Evolutionary conservation across 2,888 invertebrate genomes (phyloP).

Genomic region (Smittia sp.): DNA sequence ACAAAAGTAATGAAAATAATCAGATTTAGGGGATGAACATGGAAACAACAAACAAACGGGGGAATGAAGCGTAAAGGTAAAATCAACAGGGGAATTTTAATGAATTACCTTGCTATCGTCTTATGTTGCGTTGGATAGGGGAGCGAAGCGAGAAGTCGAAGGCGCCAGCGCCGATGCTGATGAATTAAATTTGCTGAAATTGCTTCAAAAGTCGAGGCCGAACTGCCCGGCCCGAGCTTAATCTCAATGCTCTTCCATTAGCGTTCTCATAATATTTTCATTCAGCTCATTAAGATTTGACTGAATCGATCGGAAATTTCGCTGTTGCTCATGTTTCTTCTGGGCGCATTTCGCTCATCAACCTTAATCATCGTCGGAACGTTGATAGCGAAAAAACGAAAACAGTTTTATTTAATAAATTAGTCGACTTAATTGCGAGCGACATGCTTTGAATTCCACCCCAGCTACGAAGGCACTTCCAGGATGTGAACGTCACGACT

Average conservation of each 20-base stretch:
- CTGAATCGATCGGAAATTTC: not conserved
- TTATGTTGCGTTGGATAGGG: not conserved
- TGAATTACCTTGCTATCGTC: constrained; percentile 16
- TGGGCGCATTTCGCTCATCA: not conserved
- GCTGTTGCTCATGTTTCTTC: not conserved
- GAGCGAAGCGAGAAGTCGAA: not conserved
- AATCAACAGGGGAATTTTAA: constrained; percentile 23
- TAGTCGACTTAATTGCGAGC: not conserved
- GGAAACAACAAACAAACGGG: constrained; percentile 10
- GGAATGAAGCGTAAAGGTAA: not conserved
- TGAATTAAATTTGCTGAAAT: not conserved
- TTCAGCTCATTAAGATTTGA: constrained; percentile 20
- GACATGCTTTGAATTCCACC: constrained; percentile 1
- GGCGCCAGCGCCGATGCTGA: constrained; percentile 8
- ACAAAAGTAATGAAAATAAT: constrained; percentile 21
- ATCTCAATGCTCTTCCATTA: constrained; percentile 5
- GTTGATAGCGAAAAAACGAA: not conserved
- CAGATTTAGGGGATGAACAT: constrained; percentile 25
- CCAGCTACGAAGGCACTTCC: not conserved
- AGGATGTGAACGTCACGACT: constrained; percentile 3
- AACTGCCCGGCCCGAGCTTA: not conserved
- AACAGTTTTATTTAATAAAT: constrained; percentile 2
- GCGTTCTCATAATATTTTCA: not conserved
- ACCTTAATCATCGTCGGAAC: not conserved
- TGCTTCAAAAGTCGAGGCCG: not conserved